phyloP scores from a whole-genome alignment of 2,113 vertebrate genomes.

The Corythornis madagascariensis region DNA sequence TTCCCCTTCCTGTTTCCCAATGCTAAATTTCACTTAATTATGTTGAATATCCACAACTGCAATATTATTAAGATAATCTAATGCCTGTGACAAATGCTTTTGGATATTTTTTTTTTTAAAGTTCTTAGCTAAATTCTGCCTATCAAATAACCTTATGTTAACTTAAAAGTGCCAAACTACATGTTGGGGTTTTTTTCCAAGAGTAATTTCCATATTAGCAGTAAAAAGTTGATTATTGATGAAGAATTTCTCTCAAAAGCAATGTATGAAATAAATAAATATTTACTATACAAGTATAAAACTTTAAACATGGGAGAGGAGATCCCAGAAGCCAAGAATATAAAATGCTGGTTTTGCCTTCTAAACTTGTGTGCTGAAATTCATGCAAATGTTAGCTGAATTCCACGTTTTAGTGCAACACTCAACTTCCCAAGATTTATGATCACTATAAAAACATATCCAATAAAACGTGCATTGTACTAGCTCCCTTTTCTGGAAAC shows the following conservation, averaged over 20 bases:
- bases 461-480: background rate
- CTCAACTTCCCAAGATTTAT: background rate
- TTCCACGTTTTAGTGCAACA: background rate
- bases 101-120: background rate
- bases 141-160: background rate
- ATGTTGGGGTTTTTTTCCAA: rapidly evolving
- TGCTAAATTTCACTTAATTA: background rate
- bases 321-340: background rate
- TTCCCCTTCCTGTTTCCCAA: background rate
- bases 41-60: background rate
- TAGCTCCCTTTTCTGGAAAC: background rate
- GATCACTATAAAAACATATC: background rate
- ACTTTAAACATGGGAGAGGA: background rate
- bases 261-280: background rate
- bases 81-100: background rate
- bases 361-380: background rate
- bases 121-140: background rate
- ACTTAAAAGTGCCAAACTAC: background rate
- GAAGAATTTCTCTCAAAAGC: background rate
- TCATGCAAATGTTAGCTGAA: background rate
- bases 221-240: background rate
- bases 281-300: background rate
- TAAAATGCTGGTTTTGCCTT: background rate
- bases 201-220: background rate
- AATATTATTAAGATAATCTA: background rate